Percentiles rank a stretch among this genome's conserved stretches.
These are phyloP conservation scores for Brevipalpus yothersi DNA, from an alignment of 1,140 invertebrate species.

Conservation along the genomic window DNA sequence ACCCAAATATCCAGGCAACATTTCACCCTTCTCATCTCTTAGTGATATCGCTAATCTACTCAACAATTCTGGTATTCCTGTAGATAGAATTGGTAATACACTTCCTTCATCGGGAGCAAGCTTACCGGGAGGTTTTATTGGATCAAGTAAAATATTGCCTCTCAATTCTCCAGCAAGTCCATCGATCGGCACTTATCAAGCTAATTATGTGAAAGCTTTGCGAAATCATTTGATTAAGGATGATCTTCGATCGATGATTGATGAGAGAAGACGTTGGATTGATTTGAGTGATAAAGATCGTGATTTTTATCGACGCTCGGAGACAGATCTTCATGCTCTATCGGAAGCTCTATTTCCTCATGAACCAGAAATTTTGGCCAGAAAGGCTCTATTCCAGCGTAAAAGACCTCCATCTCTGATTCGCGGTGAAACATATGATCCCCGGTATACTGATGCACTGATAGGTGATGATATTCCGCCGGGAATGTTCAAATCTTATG, in stretches of 20 bases:
- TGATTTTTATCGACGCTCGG: conserved; percentile 14
- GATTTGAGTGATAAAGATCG: conserved; percentile 18
- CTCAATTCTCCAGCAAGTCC: not conserved
- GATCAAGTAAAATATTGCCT: not conserved
- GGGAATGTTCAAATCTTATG: conserved; percentile 21
- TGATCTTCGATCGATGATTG: conserved; percentile 25
- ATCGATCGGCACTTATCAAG: conserved; percentile 1
- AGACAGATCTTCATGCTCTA: conserved; percentile 9
- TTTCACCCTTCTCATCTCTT: conserved; percentile 1
- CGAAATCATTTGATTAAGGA: conserved; percentile 30
- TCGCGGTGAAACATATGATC: not conserved
- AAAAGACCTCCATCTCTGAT: not conserved
- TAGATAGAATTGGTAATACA: not conserved
- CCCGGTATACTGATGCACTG: not conserved
- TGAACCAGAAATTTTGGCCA: not conserved
- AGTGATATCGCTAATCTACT: conserved; percentile 3
- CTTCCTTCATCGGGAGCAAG: not conserved
- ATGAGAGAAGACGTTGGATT: conserved; percentile 20
- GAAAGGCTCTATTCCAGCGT: not conserved
- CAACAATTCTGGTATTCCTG: not conserved
- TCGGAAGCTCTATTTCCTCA: not conserved
- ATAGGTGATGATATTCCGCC: conserved; percentile 20
- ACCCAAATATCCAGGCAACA: not conserved
- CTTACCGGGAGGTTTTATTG: not conserved
- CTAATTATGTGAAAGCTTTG: conserved; percentile 13